phyloP scores from a whole-genome alignment of 2,888 invertebrate genomes.

The Macrophya annulata region DNA sequence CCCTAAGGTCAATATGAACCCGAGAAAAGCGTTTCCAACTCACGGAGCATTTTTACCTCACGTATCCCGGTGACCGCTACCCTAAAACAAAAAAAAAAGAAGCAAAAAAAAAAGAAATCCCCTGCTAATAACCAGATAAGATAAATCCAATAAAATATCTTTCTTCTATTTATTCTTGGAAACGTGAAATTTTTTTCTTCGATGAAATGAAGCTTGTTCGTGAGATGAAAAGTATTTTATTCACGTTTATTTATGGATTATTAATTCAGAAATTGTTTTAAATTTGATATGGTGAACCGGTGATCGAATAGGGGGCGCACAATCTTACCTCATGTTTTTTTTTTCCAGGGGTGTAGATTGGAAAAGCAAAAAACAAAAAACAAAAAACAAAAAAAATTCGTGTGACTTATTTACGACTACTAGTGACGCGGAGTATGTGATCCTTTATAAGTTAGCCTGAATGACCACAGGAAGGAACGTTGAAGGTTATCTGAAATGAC shows the following conservation, averaged over 20 bases:
- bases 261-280: background rate
- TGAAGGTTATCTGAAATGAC: constrained; percentile 78
- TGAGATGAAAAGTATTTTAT: background rate
- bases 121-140: background rate
- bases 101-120: background rate
- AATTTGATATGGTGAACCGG: background rate
- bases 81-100: background rate
- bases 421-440: constrained; percentile 39
- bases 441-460: constrained; percentile 50
- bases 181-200: background rate
- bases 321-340: background rate
- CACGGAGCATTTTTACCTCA: background rate
- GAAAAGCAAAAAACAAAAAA: too few species aligned
- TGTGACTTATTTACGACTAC: constrained; percentile 25
- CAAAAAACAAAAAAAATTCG: background rate
- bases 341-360: background rate
- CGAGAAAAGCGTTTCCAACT: background rate
- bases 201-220: background rate
- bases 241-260: background rate
- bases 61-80: background rate
- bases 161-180: background rate
- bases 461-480: constrained; percentile 57
- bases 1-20: background rate
- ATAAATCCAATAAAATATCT: background rate
- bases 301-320: background rate